Conservation (phyloP, 1,140 invertebrate species). For the Tetramorium alpestre region DNA sequence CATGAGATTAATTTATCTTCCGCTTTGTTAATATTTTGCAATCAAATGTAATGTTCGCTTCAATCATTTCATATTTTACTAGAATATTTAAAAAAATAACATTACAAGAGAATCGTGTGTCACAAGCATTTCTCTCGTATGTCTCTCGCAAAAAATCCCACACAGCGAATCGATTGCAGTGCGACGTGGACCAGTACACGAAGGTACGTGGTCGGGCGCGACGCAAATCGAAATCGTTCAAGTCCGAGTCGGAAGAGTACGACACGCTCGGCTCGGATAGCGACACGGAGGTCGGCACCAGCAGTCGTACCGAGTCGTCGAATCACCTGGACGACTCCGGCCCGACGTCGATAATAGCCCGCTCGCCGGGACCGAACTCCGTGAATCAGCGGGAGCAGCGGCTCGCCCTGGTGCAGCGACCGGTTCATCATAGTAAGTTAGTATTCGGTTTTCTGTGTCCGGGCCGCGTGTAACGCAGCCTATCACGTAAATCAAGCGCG, state of each 20-base stretch:
- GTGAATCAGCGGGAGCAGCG: conserved; percentile 81
- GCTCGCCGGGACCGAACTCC: conserved; percentile 81
- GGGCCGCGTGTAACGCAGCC: conserved; percentile 62
- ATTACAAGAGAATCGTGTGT: background rate
- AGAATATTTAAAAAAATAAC: background rate
- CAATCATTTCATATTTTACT: background rate
- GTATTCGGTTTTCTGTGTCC: conserved; percentile 85
- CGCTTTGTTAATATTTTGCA: background rate
- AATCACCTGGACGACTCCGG: conserved; percentile 86
- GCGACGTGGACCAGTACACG: conserved; percentile 83
- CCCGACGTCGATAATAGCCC: conserved; percentile 80
- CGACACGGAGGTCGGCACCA: conserved; percentile 86
- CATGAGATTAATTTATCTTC: background rate
- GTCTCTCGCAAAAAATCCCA: background rate
- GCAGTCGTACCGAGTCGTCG: conserved; percentile 85
- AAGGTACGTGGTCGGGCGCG: conserved; percentile 82
- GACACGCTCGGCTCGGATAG: conserved; percentile 88
- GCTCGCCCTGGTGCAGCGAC: conserved; percentile 84
- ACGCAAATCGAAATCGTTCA: conserved; percentile 85
- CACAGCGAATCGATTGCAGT: conserved; percentile 73
- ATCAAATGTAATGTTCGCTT: background rate
- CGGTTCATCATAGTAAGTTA: conserved; percentile 88
- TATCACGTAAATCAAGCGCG: conserved; percentile 59
- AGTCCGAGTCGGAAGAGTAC: conserved; percentile 88
- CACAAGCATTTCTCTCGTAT: background rate